Conservation (phyloP, 2,113 vertebrate species). For the Camarhynchus parvulus region DNA sequence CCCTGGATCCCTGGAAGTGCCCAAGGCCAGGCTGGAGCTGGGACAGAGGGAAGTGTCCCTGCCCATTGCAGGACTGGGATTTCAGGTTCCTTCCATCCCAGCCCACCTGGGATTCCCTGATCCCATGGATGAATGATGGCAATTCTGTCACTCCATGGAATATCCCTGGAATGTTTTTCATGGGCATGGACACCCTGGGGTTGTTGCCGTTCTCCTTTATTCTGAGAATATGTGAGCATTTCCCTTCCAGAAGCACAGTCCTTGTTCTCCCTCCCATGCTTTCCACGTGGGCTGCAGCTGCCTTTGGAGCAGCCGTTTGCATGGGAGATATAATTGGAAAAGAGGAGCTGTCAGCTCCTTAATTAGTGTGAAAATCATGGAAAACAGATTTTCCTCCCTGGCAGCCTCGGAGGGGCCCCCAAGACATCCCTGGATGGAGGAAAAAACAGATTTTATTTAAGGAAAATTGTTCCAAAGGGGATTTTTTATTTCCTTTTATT, state of each 20-base stretch:
- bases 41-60: background rate
- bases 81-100: background rate
- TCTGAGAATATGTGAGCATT: accelerated
- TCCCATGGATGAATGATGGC: background rate
- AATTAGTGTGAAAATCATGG: background rate
- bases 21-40: background rate
- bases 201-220: background rate
- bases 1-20: background rate
- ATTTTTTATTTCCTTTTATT: background rate
- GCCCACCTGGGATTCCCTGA: background rate
- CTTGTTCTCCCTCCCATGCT: background rate
- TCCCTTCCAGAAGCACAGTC: background rate
- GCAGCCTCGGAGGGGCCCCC: background rate
- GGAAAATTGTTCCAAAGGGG: background rate
- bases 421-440: background rate
- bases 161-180: background rate
- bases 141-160: background rate
- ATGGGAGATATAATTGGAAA: background rate
- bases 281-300: background rate
- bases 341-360: background rate
- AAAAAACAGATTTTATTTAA: background rate
- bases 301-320: background rate
- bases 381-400: background rate
- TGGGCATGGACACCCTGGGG: accelerated
- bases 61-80: background rate